Base-by-base conservation (phyloP, 2,113 vertebrate genomes). In the Zosterops japonicus region DNA sequence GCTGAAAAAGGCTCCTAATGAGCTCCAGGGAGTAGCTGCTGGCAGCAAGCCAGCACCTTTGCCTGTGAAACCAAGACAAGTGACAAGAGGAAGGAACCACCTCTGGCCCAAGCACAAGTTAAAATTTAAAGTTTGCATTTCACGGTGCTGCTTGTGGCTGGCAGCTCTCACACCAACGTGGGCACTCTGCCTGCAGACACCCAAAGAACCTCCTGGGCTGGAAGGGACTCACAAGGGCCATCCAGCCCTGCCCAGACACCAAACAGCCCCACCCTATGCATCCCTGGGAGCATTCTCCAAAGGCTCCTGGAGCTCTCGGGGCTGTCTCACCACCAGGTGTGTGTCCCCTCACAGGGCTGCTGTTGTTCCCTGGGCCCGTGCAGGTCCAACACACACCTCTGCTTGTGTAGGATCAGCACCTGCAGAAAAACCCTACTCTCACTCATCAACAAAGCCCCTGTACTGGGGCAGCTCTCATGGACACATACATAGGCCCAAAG, bases 1-100 rank as follows among this genome's bases (percentile, higher is more conserved):
- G 75, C 33, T 88, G 79, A 24, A 78, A 90, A 94, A 90, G 57
- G 74, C 67, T 93, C 55, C 83, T 75, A 84, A 91, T 53, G 83
- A 87, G 83, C 61, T 87, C 36, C 24, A 49, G 60, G 53, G 87
- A 94, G 80, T 55, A 46, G 82, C 50, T 64, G 33, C 63, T 80
- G 91, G 88, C 39, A 0, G 57, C 2, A 1, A 89, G 85, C 93
- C 88, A 77, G 56, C 35, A 41, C 60, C 49, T 52, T 60, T 13
- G 35, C 79, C 90, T 57, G 60, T 0, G 1, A 83, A 96, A 76
- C 85, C n/a, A 29, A 83, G 65, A 68, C 12, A 15, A 77, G 84
- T 1, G 70, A 75, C 74, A 76, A 87, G 56, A 83, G 47, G 50
- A 79, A 90, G 7, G 35, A 92, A 35, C 71, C 42, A 78, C 41